These are phyloP conservation scores for Sialis lutaria DNA, from an alignment of 2,888 invertebrate species.

Conservation along the genomic window DNA sequence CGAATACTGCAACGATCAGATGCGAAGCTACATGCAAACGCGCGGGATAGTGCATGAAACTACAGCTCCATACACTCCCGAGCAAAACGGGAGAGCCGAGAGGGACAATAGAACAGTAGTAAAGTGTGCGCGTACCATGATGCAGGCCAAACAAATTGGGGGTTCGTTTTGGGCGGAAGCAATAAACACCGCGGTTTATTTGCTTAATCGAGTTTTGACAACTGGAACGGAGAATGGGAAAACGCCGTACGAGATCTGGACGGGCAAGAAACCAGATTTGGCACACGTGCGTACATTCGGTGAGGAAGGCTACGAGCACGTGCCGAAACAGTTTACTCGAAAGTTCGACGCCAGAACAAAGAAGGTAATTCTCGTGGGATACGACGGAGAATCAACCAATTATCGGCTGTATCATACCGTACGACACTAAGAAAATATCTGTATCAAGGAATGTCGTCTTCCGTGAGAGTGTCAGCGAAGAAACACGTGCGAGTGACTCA, in stretches of 20 bases:
- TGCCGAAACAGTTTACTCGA: conserved; percentile 6
- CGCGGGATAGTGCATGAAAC: conserved; percentile 11
- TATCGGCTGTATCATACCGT: conserved; percentile 6
- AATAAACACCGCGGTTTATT: no score
- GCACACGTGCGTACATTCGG: conserved; percentile 6
- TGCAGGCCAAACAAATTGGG: conserved; percentile 14
- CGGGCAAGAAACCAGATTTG: conserved; percentile 4
- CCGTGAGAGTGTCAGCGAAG: no score
- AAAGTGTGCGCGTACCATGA: conserved; percentile 17
- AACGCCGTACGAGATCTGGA: conserved; percentile 7
- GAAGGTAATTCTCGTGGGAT: conserved; percentile 5
- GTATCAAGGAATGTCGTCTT: background rate
- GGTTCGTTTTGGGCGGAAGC: conserved; percentile 19
- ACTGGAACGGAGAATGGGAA: background rate
- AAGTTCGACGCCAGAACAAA: conserved; percentile 6
- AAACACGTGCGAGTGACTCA: no score
- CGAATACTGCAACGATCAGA: conserved; percentile 10
- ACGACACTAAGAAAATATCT: background rate
- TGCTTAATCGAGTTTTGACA: background rate
- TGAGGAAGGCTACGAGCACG: conserved; percentile 3
- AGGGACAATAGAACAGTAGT: conserved; percentile 17
- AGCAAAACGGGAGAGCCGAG: conserved; percentile 17
- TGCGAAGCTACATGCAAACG: conserved; percentile 10
- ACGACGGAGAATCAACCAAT: conserved; percentile 2
- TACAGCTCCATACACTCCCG: conserved; percentile 13